Conservation (phyloP, 2,113 vertebrate genomes). For the Sporophila hypoxantha region DNA sequence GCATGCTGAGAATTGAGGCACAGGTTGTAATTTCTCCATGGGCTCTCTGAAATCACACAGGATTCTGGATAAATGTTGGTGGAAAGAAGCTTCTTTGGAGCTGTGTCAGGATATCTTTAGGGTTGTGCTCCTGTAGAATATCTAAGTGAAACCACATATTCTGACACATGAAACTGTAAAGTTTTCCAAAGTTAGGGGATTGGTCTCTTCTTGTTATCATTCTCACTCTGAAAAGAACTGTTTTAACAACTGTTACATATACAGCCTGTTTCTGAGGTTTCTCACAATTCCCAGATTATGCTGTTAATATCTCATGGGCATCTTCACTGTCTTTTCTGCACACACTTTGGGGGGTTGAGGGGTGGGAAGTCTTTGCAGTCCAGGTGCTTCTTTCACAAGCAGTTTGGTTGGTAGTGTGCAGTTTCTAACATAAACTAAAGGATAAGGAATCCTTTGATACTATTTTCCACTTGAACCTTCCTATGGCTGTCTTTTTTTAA, state of each 20-base stretch:
- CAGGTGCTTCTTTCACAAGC: not conserved
- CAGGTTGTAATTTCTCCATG: not conserved
- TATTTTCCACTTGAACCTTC: not conserved
- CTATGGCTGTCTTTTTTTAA: not conserved
- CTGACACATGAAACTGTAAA: not conserved
- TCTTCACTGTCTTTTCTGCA: not conserved
- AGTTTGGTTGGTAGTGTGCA: not conserved
- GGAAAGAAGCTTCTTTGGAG: not conserved
- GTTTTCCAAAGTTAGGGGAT: not conserved
- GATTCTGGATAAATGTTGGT: not conserved
- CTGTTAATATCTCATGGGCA: not conserved
- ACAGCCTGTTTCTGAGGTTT: not conserved
- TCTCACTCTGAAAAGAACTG: not conserved
- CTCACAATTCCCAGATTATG: not conserved
- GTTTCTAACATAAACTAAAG: not conserved
- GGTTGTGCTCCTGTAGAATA: not conserved
- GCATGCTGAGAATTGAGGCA: not conserved
- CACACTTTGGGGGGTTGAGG: not conserved
- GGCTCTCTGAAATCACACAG: not conserved
- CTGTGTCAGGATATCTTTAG: not conserved
- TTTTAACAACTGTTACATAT: not conserved
- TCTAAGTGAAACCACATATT: not conserved
- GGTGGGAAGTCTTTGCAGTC: not conserved
- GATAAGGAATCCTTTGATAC: not conserved
- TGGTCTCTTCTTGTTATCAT: not conserved